Conservation (phyloP, 37 sponge, comb jelly and placozoan species). For the Halichondria panicea region DNA sequence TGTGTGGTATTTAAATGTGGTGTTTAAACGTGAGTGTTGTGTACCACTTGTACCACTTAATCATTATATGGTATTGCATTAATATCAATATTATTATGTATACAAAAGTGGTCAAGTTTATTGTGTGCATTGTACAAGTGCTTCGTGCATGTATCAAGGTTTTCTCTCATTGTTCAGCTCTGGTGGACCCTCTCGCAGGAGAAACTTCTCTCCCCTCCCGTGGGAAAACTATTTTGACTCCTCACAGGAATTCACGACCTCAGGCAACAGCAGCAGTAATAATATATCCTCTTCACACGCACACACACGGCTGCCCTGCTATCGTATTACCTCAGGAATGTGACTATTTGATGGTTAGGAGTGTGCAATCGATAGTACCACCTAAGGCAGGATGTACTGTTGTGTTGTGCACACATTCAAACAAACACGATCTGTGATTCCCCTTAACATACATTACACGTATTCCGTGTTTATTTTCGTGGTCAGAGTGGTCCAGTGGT, state of each 20-base stretch:
- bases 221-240: slow-evolving; percentile 82
- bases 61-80: no score
- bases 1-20: no score
- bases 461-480: slow-evolving; percentile 81
- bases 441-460: slow-evolving; percentile 20
- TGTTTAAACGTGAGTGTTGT: no score
- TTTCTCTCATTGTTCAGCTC: not conserved
- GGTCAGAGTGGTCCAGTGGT: slow-evolving; percentile 86
- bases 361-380: no score
- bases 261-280: slow-evolving; percentile 23
- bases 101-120: no score
- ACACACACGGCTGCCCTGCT: not conserved
- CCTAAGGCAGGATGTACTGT: no score
- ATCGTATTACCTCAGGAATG: not conserved
- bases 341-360: not conserved
- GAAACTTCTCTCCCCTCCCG: slow-evolving; percentile 74
- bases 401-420: no score
- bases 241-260: slow-evolving; percentile 27
- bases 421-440: no score
- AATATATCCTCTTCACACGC: not conserved
- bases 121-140: no score
- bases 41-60: no score
- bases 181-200: slow-evolving; percentile 4
- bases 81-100: no score
- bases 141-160: no score